Evolutionary conservation across 2,888 invertebrate species (phyloP).

Genomic region (Heliconius ethilla): DNA sequence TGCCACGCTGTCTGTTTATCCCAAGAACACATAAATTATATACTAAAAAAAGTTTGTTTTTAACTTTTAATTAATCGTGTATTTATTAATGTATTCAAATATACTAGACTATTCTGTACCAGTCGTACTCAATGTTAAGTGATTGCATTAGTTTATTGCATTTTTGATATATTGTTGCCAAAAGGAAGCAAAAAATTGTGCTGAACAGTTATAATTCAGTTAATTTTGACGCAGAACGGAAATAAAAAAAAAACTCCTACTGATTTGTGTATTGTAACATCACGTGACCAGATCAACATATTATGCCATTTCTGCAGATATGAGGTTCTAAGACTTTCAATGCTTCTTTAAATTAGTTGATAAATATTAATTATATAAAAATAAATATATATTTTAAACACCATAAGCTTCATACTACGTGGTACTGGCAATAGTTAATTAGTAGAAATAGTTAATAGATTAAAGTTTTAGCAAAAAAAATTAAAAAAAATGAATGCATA

Average conservation of each 20-base stretch:
- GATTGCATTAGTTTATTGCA: neutral
- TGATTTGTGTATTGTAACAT: neutral
- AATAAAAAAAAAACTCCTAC: neutral
- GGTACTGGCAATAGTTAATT: constrained; percentile 29
- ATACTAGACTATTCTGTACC: too few relatives aligned
- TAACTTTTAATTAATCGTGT: too few relatives aligned
- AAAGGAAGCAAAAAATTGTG: neutral
- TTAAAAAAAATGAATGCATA: constrained; percentile 56
- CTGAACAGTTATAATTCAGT: neutral
- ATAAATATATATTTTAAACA: neutral
- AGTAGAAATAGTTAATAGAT: constrained; percentile 54
- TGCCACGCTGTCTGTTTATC: neutral
- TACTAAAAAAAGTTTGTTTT: too few relatives aligned
- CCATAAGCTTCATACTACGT: neutral
- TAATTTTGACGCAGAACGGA: neutral
- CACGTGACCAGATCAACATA: neutral
- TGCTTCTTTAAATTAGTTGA: too few relatives aligned
- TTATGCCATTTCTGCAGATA: neutral
- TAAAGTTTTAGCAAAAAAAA: constrained; percentile 68
- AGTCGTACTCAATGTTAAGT: neutral
- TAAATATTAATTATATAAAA: neutral
- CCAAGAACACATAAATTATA: neutral
- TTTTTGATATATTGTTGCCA: neutral
- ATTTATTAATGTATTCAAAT: neutral
- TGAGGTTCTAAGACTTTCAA: neutral